Base-by-base conservation (phyloP, 1,140 invertebrate species). In the Linepithema humile region DNA sequence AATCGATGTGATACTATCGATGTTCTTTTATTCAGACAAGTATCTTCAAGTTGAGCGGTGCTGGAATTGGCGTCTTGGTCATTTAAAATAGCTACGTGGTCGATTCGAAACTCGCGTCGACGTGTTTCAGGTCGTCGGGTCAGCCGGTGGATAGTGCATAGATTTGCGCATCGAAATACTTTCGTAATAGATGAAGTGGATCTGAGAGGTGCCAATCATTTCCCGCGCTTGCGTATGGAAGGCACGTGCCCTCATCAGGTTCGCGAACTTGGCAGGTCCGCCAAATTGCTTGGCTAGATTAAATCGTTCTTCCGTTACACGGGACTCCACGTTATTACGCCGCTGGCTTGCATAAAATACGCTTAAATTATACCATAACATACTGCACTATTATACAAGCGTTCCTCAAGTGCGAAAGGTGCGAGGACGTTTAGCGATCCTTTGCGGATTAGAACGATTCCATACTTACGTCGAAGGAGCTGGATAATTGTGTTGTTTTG, bases 271-370 rank as follows among this genome's bases (percentile, higher is more conserved):
- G 85, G 82, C 82, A 82, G 74, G 69, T 86, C 74, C 83, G 69
- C 86, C 82, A 75, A 88, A 88, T 88, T 87, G 82, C 83, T 83
- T 55, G 65, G 64, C 64, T 45, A 82, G 86, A 87, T 87, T 87
- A 87, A 87, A 87, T 84, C 80, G 85, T 86, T 87, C 85, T 84
- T 87, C 86, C 73, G 82, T 67, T 83, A 83, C 80, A 29, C 82
- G 26, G 70, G 62, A 23, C 57, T 73, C 43, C 53, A 83, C 78
- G 64, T 72, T 65, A 59, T 29, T 57, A 85, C 45, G n/a, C 53
- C 43, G 35, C 59, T 72, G 32, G 29, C 48, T 57, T 62, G 64
- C 83, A 83, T 83, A 87, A 87, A 80, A 80, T 80, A 80, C 75
- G 48, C 50, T 80, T 80, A 80, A 80, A 69, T 80, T 69, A 80